Evolutionary conservation across 2,113 vertebrate species (phyloP).

Genomic region (Thalassoma bifasciatum): DNA sequence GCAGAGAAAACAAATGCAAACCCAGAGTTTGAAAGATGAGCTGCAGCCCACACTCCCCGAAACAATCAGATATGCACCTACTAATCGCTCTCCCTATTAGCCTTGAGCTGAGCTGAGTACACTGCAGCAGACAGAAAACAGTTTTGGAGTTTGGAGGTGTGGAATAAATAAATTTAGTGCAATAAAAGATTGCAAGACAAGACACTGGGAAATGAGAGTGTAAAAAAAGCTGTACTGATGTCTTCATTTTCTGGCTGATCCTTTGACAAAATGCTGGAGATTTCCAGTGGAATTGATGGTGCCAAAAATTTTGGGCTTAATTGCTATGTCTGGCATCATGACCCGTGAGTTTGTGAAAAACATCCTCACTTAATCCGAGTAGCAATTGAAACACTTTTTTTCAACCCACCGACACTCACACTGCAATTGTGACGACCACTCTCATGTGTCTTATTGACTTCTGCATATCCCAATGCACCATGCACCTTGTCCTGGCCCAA

Average conservation of each 20-base stretch:
- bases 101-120: constrained; percentile 49
- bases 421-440: neutral
- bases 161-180: constrained; percentile 28
- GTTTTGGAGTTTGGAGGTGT: constrained; percentile 35
- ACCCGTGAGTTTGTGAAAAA: constrained; percentile 12
- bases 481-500: neutral
- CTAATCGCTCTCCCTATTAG: constrained; percentile 69
- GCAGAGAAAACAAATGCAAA: constrained; percentile 67
- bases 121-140: constrained; percentile 36
- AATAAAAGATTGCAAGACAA: constrained; percentile 8
- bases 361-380: neutral
- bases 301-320: neutral
- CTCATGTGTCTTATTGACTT: constrained; percentile 1
- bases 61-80: constrained; percentile 68
- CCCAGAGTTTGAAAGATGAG: constrained; percentile 71
- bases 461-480: neutral
- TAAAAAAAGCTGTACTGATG: neutral
- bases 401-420: neutral
- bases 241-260: neutral
- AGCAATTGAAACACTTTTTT: constrained; percentile 4
- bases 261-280: constrained; percentile 10
- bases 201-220: neutral
- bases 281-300: too few species aligned
- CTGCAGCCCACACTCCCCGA: constrained; percentile 56
- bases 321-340: neutral